Evolutionary conservation across 2,797 vertebrate genomes (phyloP).

Genomic region (Neoniphon sammara): DNA sequence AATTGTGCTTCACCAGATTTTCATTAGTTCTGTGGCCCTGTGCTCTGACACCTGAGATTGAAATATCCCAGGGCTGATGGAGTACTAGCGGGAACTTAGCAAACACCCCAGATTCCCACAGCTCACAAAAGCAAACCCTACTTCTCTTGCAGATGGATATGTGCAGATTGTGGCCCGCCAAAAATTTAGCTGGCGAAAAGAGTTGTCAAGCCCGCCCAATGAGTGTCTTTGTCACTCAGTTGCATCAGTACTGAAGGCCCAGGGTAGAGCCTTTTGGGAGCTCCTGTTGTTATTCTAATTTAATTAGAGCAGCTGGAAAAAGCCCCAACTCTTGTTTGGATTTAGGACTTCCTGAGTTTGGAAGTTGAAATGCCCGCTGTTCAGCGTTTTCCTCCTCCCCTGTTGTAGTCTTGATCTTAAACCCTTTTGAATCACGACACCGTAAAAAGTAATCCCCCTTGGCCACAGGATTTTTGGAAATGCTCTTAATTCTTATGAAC

Average conservation of each 20-base stretch:
- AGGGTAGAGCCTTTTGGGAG: conserved; percentile 40
- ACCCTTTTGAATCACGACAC: conserved; percentile 44
- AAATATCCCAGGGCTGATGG: conserved; percentile 41
- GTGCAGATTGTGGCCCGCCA: neutral
- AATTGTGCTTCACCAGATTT: neutral
- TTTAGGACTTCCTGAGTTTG: conserved; percentile 74
- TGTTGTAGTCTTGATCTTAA: conserved; percentile 26
- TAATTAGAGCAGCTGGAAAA: conserved; percentile 67
- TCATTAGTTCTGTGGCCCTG: neutral
- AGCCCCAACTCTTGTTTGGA: conserved; percentile 55
- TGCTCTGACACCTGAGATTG: conserved; percentile 18
- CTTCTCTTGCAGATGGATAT: neutral
- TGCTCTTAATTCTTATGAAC: conserved; percentile 36
- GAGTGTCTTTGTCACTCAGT: conserved; percentile 9
- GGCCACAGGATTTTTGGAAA: conserved; percentile 31
- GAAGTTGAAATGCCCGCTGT: conserved; percentile 57
- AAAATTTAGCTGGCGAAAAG: neutral
- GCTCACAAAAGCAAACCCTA: neutral
- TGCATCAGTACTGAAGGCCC: neutral
- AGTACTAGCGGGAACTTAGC: conserved; percentile 32
- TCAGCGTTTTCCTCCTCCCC: conserved; percentile 35
- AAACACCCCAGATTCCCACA: conserved; percentile 22
- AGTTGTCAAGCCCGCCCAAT: conserved; percentile 7
- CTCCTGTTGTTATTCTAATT: conserved; percentile 57
- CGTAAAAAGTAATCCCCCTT: conserved; percentile 50